Base-by-base conservation (phyloP, 30 jellyfish, hydroid and myxozoan species). In the Cassiopea xamachana region DNA sequence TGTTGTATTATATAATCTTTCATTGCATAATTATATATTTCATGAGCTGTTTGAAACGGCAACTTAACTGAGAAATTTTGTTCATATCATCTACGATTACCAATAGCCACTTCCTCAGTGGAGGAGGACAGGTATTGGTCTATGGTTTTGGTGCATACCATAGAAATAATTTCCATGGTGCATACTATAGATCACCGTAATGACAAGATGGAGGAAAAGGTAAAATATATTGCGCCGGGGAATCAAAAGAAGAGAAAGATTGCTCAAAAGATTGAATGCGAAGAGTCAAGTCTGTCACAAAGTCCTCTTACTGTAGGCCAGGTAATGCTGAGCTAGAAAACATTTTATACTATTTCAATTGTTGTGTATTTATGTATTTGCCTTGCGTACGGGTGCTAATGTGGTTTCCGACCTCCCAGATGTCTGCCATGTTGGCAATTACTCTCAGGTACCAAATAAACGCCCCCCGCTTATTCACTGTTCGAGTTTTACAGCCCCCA, bases 261-360 rank as follows among this genome's bases (percentile, higher is more conserved):
- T 19, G 51, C 16, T 7, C 74, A 43, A 78, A 48, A 27, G 87
- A 60, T 1, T 59, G 87, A 78, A 8, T 78, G 48, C 15, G 87
- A 78, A 7, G 87, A 78, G 16, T 47, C 87, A 55, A 78, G 50
- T 55, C 75, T 48, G 4, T 78, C 87, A 9, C 74, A 48, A 27
- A 78, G 87, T 75, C 87, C 87, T 5, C 19, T 78, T 5, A 19
- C 80, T 18, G 80, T 71, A 4, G 55, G 80, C 48, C 80, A 71
- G 80, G 80, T 71, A 7, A 62, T 13, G 74, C 74, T 27, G 74
- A 58, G 69, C 69, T 58, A n/a, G n/a, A n/a, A n/a, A n/a, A n/a
- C n/a, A n/a, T n/a, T n/a, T n/a, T n/a, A n/a, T n/a, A n/a, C n/a
- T n/a, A n/a, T n/a, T n/a, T n/a, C n/a, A n/a, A n/a, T n/a, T n/a